Base-by-base conservation (phyloP, 1,140 invertebrate species). In the Coenobita brevimanus region DNA sequence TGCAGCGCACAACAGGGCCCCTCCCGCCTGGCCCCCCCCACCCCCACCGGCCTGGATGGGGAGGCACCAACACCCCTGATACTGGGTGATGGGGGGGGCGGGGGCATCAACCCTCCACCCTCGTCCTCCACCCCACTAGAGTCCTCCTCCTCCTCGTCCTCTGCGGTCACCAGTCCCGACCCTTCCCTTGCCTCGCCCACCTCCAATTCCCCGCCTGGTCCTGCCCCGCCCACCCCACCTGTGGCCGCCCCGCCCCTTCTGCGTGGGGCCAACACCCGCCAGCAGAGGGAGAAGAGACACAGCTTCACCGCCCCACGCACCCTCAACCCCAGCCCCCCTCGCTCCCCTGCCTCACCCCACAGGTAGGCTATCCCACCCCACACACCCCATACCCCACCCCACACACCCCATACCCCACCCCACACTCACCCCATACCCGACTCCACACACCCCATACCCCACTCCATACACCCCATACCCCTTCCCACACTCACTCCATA, bases 241-340 rank as follows among this genome's bases (percentile, higher is more conserved):
- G 76, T 71, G 50, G 60, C 64, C 67, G 50, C 84, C 69, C 41
- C 69, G 41, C 84, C 84, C 79, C 84, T 87, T 64, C 84, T 87
- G 84, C 84, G 84, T 64, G 84, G 84, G 60, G 75, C 84, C 62
- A 87, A 71, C 84, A 87, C 64, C 30, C 76, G 84, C 60, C 84
- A 87, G 75, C 84, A 80, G 84, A 75, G 84, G 84, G 84, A 87
- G 84, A 87, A 87, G 84, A 79, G 84, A 76, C 84, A 87, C 84
- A 87, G 84, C 76, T 87, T 87, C 67, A 87, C 84, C 69, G 84
- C 60, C 27, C 75, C 69, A 76, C 84, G 76, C 76, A 80, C 76
- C 84, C 84, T 71, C 62, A 69, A 87, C 76, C 84, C 84, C 84
- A 87, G 84, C 62, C 84, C 84, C 64, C 84, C 84, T 64, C 75